Evolutionary conservation across 2,888 invertebrate species (phyloP), one percentile per base, ranked within the genome.

Genomic region (Netelia virgata): DNA sequence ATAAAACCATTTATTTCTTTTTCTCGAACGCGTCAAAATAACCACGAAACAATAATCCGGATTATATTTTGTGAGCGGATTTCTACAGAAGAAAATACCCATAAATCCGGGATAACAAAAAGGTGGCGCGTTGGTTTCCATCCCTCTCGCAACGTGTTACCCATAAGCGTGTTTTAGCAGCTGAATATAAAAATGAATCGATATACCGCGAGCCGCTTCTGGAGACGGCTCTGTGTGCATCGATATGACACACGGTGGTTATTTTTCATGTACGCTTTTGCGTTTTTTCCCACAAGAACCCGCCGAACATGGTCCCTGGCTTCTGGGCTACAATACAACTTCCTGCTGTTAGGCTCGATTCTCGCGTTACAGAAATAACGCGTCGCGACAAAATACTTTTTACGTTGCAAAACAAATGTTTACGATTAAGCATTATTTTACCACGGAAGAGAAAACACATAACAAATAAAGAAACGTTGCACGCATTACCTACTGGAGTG

Each of bases 121-220:
- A 50, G 3, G 5, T 23, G 3, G 41, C 11, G 41, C 11, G 16
- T 9, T 28, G n/a, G 73, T 28, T 63, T 63, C 55, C 55, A 11
- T 47, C 14, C 47, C n/a, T 50, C 61, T 50, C 28, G 61, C 61
- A 36, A 11, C 61, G 50, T 10, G 50, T 63, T 63, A 16, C 8
- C 28, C 14, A 41, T 61, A 63, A 6, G 23, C 16, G 23, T 50
- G 41, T 63, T 74, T 63, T 23, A 36, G 18, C 47, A 50, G 64
- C 50, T 55, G 47, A 72, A 73, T 41, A 53, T 70, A 72, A 41
- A 72, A 57, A 57, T 47, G 55, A 57, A 79, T 79, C 78, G 72
- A 80, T 80, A 80, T 68, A 66, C 57, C 66, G 57, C 59, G 57
- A 28, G 16, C 41, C 28, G 47, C 64, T 61, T 66, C 57, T 47